phyloP scores from a whole-genome alignment of 1,140 invertebrate genomes.

The Drosophila hydei region DNA sequence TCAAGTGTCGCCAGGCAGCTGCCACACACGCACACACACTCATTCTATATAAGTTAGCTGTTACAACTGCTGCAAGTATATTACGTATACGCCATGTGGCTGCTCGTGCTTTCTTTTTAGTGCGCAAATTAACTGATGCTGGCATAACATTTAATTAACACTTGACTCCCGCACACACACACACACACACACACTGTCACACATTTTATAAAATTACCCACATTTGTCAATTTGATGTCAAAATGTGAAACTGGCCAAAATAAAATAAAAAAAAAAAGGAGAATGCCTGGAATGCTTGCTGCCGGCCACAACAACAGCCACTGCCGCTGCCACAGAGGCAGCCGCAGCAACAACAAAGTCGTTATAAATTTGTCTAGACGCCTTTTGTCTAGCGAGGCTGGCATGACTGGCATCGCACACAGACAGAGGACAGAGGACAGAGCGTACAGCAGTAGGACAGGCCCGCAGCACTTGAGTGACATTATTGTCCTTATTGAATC shows the following conservation, averaged over 20 bases:
- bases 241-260: constrained; percentile 58
- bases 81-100: constrained; percentile 75
- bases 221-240: constrained; percentile 73
- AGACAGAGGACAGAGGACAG: constrained; percentile 5
- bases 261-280: constrained; percentile 17
- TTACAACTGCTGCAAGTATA: constrained; percentile 54
- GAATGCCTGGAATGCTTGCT: constrained; percentile 51
- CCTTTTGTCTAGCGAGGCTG: constrained; percentile 58
- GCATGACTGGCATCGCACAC: constrained; percentile 40
- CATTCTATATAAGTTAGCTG: not conserved
- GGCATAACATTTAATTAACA: constrained; percentile 70
- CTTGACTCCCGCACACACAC: constrained; percentile 47
- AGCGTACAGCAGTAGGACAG: not conserved
- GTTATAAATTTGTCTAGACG: constrained; percentile 78
- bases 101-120: constrained; percentile 24
- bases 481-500: constrained; percentile 48
- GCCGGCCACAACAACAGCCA: constrained; percentile 25
- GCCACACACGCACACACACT: constrained; percentile 22
- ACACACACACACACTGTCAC: not conserved
- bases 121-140: constrained; percentile 62
- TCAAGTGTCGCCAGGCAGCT: constrained; percentile 67
- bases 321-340: not conserved
- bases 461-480: constrained; percentile 35
- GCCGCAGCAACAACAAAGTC: constrained; percentile 35
- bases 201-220: constrained; percentile 25